These are phyloP conservation scores for Prochilodus magdalenae DNA, from an alignment of 2,113 vertebrate genomes.

Conservation along the genomic window DNA sequence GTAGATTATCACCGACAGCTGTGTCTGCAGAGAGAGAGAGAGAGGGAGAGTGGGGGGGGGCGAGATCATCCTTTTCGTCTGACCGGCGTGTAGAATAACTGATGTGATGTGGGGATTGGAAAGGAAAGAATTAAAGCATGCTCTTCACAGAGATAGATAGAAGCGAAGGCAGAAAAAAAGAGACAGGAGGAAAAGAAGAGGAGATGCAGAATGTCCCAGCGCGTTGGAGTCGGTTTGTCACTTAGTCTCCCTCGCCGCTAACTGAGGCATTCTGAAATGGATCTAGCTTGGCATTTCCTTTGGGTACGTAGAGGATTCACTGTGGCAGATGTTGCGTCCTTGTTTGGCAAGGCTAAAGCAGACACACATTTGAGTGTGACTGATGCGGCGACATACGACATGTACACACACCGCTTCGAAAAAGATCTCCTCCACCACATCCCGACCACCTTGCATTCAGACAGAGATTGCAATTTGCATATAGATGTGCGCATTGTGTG, in stretches of 20 bases:
- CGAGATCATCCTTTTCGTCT: conserved; percentile 66
- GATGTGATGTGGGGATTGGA: conserved; percentile 71
- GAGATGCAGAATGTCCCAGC: conserved; percentile 18
- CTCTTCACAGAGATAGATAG: neutral
- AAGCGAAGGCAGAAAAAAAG: conserved; percentile 8
- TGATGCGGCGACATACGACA: conserved; percentile 56
- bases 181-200: conserved; percentile 35
- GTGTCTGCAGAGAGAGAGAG: conserved; percentile 52
- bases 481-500: conserved; percentile 34
- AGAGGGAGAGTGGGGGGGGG: conserved; percentile 31
- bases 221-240: conserved; percentile 31
- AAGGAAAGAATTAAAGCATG: conserved; percentile 56
- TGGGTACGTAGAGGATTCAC: neutral
- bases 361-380: conserved; percentile 58
- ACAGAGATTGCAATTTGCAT: conserved; percentile 26
- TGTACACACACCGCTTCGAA: conserved; percentile 46
- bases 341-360: conserved; percentile 31
- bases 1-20: conserved; percentile 73
- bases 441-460: conserved; percentile 26
- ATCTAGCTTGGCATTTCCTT: conserved; percentile 38
- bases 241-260: conserved; percentile 19
- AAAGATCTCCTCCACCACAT: conserved; percentile 41
- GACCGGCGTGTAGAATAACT: conserved; percentile 63
- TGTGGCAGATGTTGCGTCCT: neutral
- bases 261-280: conserved; percentile 27